Percentiles rank a stretch among this genome's conserved stretches.
Evolutionary conservation across 1,140 invertebrate genomes (phyloP).

Genomic region (Drosophila novamexicana): DNA sequence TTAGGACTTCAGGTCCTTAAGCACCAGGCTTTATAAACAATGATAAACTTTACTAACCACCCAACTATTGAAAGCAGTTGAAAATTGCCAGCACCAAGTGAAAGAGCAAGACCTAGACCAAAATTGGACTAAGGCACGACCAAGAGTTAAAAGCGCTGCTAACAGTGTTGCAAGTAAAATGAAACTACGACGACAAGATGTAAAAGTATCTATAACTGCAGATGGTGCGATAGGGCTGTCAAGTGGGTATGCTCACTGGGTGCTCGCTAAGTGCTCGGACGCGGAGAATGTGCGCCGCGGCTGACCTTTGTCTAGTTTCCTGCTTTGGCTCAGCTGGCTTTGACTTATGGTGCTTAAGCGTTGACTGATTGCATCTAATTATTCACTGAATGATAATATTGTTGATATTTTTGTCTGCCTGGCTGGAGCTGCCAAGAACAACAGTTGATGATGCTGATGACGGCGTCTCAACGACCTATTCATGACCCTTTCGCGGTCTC

Average conservation of each 20-base stretch:
- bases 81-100: slow-evolving; percentile 5
- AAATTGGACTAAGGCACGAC: slow-evolving; percentile 12
- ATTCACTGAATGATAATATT: slow-evolving; percentile 83
- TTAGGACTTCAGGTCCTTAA: not conserved
- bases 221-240: slow-evolving; percentile 53
- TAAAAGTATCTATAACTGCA: slow-evolving; percentile 61
- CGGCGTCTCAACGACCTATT: slow-evolving; percentile 76
- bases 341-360: slow-evolving; percentile 79
- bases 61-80: slow-evolving; percentile 12
- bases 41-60: slow-evolving; percentile 13
- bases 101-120: not conserved
- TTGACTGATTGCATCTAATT: slow-evolving; percentile 83
- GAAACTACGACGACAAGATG: slow-evolving; percentile 51
- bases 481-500: slow-evolving; percentile 74
- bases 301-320: slow-evolving; percentile 72
- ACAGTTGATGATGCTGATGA: slow-evolving; percentile 49
- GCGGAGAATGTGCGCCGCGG: slow-evolving; percentile 10
- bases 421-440: slow-evolving; percentile 22
- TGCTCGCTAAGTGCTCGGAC: slow-evolving; percentile 14
- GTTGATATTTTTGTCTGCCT: slow-evolving; percentile 65
- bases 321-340: slow-evolving; percentile 55
- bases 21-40: not conserved
- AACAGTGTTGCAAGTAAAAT: slow-evolving; percentile 45
- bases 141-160: slow-evolving; percentile 37
- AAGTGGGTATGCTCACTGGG: slow-evolving; percentile 28